phyloP scores from a whole-genome alignment of 2,113 vertebrate species.

The Phylloscopus whistleri region DNA sequence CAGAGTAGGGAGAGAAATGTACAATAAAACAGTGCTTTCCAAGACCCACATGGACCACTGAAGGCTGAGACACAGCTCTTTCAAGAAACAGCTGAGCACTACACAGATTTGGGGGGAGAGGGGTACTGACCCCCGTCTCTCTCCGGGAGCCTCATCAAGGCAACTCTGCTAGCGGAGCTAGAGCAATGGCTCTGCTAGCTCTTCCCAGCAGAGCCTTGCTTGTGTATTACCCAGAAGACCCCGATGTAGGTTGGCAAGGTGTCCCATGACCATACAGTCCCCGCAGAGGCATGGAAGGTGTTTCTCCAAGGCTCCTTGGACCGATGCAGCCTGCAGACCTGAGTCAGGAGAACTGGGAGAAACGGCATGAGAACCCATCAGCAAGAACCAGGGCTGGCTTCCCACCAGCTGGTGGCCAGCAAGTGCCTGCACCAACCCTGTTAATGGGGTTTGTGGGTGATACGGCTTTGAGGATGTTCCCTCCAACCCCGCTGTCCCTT shows the following conservation, averaged over 20 bases:
- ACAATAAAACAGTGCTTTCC: slow-evolving; percentile 71
- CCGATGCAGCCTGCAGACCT: slow-evolving; percentile 67
- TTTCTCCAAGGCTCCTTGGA: slow-evolving; percentile 70
- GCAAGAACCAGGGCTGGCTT: slow-evolving; percentile 59
- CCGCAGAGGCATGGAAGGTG: slow-evolving; percentile 69
- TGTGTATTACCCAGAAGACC: slow-evolving; percentile 65
- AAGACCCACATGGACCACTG: slow-evolving; percentile 68
- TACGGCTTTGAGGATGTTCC: slow-evolving; percentile 68
- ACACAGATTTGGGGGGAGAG: slow-evolving; percentile 51
- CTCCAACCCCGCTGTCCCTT: slow-evolving; percentile 72
- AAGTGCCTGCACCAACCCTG: slow-evolving; percentile 63
- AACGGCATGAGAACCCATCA: slow-evolving; percentile 70
- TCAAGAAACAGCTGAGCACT: slow-evolving; percentile 62
- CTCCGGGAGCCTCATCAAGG: slow-evolving; percentile 58
- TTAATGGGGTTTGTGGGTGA: slow-evolving; percentile 63
- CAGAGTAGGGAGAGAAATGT: slow-evolving; percentile 72
- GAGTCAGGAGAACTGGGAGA: slow-evolving; percentile 69
- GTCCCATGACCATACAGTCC: slow-evolving; percentile 68
- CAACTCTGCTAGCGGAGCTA: slow-evolving; percentile 61
- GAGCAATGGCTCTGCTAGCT: slow-evolving; percentile 61
- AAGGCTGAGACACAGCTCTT: slow-evolving; percentile 67
- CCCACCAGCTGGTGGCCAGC: slow-evolving; percentile 55
- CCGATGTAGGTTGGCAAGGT: slow-evolving; percentile 65
- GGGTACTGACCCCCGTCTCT: slow-evolving; percentile 45
- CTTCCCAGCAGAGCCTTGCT: slow-evolving; percentile 67